Evolutionary conservation across 2,797 vertebrate species (phyloP).

Genomic region (Molossus molossus): DNA sequence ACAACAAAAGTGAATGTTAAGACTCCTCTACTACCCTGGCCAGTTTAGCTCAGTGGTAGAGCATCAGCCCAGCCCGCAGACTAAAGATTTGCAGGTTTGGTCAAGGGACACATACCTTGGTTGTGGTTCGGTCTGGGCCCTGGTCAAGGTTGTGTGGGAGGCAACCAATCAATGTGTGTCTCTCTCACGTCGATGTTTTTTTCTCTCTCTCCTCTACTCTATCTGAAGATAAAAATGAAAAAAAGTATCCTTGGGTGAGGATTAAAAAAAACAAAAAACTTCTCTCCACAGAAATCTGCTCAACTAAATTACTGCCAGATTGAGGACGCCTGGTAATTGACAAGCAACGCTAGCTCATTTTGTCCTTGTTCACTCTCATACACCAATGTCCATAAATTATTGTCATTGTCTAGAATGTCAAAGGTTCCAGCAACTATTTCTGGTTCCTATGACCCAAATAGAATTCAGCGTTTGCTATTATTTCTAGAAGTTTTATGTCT

Average conservation of each 20-base stretch:
- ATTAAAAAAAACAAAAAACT: not conserved
- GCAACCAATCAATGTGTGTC: too few species aligned
- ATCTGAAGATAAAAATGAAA: too few species aligned
- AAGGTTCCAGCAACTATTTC: not conserved
- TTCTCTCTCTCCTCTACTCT: too few species aligned
- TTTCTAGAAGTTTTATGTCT: slow-evolving; percentile 13
- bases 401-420: slow-evolving; percentile 59
- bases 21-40: not conserved
- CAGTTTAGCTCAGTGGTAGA: too few species aligned
- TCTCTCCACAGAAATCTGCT: not conserved
- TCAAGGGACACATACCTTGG: too few species aligned
- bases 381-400: not conserved
- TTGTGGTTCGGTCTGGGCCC: too few species aligned
- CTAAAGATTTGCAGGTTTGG: too few species aligned
- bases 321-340: not conserved
- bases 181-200: too few species aligned
- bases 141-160: too few species aligned
- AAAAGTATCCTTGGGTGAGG: too few species aligned
- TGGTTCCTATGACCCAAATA: not conserved
- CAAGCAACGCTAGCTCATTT: not conserved
- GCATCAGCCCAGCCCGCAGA: too few species aligned
- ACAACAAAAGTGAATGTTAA: not conserved
- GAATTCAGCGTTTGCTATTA: slow-evolving; percentile 9
- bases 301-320: not conserved
- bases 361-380: not conserved